Percentiles rank a stretch among this genome's conserved stretches.
phyloP scores from a whole-genome alignment of 2,113 vertebrate genomes.

The Cebus imitator region DNA sequence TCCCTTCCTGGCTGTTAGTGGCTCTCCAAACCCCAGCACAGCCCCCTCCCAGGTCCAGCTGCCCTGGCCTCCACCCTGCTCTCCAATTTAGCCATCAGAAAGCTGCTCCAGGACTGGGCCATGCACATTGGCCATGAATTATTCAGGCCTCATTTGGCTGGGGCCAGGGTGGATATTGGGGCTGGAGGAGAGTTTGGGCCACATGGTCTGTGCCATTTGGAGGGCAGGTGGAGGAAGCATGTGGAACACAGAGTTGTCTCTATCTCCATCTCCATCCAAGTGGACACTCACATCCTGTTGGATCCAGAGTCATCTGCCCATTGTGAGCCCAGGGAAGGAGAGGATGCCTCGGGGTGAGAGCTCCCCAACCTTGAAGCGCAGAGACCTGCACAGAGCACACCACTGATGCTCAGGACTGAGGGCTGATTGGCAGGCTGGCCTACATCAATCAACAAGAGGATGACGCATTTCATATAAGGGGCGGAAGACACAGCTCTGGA shows the following conservation, averaged over 20 bases:
- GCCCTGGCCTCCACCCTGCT: conserved; percentile 30
- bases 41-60: conserved; percentile 6
- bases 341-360: accelerated
- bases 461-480: background rate
- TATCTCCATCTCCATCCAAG: background rate
- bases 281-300: background rate
- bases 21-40: conserved; percentile 32
- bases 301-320: background rate
- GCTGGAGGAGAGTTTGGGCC: background rate
- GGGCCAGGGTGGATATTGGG: background rate
- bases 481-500: background rate
- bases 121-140: conserved; percentile 42
- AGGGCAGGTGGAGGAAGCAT: background rate
- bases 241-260: background rate
- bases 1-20: conserved; percentile 51
- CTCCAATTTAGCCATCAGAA: conserved; percentile 39
- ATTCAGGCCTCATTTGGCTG: conserved; percentile 45
- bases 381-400: background rate
- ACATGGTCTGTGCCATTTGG: background rate
- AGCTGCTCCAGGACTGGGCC: background rate
- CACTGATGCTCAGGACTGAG: accelerated
- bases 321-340: background rate
- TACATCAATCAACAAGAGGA: background rate
- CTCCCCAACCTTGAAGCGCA: background rate
- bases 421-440: accelerated